phyloP scores from a whole-genome alignment of 2,888 invertebrate species.

The Girardia tigrina region DNA sequence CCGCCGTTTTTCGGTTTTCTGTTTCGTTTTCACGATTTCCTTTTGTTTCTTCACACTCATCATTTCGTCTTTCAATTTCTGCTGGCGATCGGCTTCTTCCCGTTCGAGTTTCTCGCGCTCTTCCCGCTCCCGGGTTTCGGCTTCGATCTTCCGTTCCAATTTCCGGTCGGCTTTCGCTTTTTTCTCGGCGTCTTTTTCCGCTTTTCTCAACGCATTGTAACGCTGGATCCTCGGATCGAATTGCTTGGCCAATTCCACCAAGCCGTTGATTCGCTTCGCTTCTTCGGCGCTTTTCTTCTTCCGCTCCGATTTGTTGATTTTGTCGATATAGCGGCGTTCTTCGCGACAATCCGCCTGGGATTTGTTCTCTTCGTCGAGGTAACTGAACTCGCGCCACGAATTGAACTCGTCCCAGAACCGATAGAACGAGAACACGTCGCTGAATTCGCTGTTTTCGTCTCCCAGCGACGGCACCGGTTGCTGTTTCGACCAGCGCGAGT shows the following conservation, averaged over 20 bases:
- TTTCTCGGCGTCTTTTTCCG: constrained; percentile 55
- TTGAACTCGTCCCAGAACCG: constrained; percentile 90
- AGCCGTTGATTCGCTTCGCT: constrained; percentile 70
- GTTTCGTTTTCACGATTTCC: constrained; percentile 61
- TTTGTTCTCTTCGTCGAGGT: constrained; percentile 93
- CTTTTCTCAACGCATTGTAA: constrained; percentile 42
- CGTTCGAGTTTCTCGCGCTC: constrained; percentile 16
- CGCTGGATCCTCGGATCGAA: constrained; percentile 73
- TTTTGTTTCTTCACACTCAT: constrained; percentile 60
- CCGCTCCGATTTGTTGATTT: constrained; percentile 81
- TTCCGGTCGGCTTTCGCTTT: constrained; percentile 60
- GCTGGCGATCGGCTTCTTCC: constrained; percentile 26
- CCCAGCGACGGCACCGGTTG: constrained; percentile 70
- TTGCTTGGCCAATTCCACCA: constrained; percentile 83
- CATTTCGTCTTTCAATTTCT: constrained; percentile 41
- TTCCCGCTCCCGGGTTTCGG: neutral
- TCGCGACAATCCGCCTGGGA: constrained; percentile 66
- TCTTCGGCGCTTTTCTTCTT: constrained; percentile 90
- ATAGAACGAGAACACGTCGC: constrained; percentile 81
- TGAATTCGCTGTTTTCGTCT: constrained; percentile 62
- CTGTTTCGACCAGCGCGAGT: constrained; percentile 73
- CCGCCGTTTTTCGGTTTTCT: constrained; percentile 77
- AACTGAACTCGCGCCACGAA: constrained; percentile 97
- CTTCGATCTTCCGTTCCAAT: constrained; percentile 54
- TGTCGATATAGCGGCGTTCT: constrained; percentile 91